Evolutionary conservation across 2,113 vertebrate species (phyloP), one percentile per base, ranked within the genome.

Genomic region (Chinchilla lanigera): DNA sequence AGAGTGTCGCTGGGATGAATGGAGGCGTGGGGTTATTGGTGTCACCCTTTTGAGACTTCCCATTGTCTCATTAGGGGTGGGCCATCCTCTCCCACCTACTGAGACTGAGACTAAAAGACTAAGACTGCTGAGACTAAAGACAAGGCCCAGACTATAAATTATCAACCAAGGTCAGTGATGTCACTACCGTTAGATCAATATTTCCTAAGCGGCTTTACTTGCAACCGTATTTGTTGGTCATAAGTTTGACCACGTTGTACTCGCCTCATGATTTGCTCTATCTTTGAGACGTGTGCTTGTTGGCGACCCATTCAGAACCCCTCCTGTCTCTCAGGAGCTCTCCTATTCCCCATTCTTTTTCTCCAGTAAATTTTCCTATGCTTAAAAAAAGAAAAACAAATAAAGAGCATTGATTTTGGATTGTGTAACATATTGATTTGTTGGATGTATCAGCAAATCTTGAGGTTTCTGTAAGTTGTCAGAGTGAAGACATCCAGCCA

Each of bases 321-420:
- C 65, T 67, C 33, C 65, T 69, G 17, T 69, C 35, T 17, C 65
- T n/a, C 65, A 69, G 65, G 65, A 69, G 33, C 35, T 69, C n/a
- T 69, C 33, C 7, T 69, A n/a, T 35, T 69, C 35, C 16, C 35
- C 33, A 69, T 69, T 69, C 5, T 14, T 35, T 8, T n/a, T 19
- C 33, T 69, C 65, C 65, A n/a, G 17, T n/a, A 69, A 69, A 69
- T 69, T 69, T 69, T n/a, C 33, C 35, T 69, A 69, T 7, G 16
- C 35, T n/a, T 69, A 69, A 35, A 69, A 65, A n/a, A 26, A n/a
- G 35, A 69, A 69, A n/a, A 69, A 69, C n/a, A 17, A 35, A 35
- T 94, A 90, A 94, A 88, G 87, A 88, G 30, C 80, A 75, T 28
- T 61, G 12, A 81, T 80, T 73, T 78, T 41, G 33, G n/a, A 56